phyloP scores from a whole-genome alignment of 2,797 vertebrate species.

The Phoebastria nigripes region DNA sequence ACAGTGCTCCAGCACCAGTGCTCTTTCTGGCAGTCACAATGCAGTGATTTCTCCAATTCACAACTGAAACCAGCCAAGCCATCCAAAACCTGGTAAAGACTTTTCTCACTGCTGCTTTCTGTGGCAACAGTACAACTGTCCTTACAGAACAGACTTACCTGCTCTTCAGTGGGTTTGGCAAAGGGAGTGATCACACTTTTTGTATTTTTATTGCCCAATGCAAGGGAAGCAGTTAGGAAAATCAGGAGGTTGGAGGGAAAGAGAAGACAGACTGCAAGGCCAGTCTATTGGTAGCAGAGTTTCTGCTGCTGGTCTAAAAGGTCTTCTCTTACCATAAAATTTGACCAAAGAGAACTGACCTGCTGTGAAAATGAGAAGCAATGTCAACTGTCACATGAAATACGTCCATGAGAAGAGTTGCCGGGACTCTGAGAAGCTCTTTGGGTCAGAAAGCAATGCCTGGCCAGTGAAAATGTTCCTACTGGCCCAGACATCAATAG shows the following conservation, averaged over 20 bases:
- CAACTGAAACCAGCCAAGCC: not conserved
- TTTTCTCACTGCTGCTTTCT: not conserved
- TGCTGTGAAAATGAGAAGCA: not conserved
- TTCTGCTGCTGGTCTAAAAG: not conserved
- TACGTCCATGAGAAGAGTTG: not conserved
- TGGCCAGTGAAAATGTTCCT: not conserved
- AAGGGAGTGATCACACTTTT: not conserved
- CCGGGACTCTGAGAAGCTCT: not conserved
- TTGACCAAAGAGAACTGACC: not conserved
- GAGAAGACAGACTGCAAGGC: not conserved
- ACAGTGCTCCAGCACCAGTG: not conserved
- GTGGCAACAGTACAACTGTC: not conserved
- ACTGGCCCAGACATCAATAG: not conserved
- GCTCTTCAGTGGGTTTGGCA: not conserved
- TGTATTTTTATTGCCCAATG: not conserved
- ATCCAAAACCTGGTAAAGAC: not conserved
- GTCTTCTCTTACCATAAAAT: not conserved
- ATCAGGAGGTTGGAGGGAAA: not conserved
- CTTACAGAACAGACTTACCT: not conserved
- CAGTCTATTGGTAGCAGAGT: not conserved
- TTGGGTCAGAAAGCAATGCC: not conserved
- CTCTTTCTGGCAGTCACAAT: not conserved
- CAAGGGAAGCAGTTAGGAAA: not conserved
- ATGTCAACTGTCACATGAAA: not conserved
- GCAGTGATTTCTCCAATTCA: not conserved